Evolutionary conservation across 2,888 invertebrate genomes (phyloP).

Genomic region (Clepsis dumicolana): DNA sequence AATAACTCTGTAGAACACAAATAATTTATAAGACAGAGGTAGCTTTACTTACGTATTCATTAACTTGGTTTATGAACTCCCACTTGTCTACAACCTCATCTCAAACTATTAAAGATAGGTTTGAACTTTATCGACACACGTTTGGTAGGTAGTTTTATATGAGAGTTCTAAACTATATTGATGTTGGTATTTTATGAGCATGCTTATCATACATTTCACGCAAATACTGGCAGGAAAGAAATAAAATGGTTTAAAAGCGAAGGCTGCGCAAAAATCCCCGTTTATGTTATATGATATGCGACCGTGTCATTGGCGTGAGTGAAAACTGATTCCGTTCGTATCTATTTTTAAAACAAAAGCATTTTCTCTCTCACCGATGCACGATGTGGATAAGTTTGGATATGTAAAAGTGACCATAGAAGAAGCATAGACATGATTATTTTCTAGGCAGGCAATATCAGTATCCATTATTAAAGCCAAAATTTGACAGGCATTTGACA

Average conservation of each 20-base stretch:
- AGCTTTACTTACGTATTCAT: not conserved
- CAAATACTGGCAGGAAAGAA: constrained; percentile 52
- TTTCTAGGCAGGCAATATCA: too few relatives aligned
- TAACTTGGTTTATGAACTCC: not conserved
- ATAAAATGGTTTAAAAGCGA: constrained; percentile 56
- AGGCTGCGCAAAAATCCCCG: constrained; percentile 36
- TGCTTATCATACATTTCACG: constrained; percentile 60
- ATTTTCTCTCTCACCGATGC: too few relatives aligned
- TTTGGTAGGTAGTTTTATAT: constrained; percentile 15
- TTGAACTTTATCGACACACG: constrained; percentile 15
- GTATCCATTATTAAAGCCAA: too few relatives aligned
- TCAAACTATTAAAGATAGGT: not conserved
- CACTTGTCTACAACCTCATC: not conserved
- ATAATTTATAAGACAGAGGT: too few relatives aligned
- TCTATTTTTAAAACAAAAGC: not conserved
- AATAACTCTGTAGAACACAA: too few relatives aligned
- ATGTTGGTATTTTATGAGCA: constrained; percentile 41
- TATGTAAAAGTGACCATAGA: too few relatives aligned
- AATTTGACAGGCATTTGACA: too few relatives aligned
- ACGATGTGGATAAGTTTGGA: too few relatives aligned
- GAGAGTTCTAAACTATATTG: constrained; percentile 21
- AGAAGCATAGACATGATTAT: too few relatives aligned
- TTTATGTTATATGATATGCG: not conserved
- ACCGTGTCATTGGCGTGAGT: not conserved
- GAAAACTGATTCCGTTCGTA: not conserved